A percentile compares a stretch with the other conserved stretches of the same genome.
phyloP scores from a whole-genome alignment of 2,797 vertebrate species.

The Coreius guichenoti region DNA sequence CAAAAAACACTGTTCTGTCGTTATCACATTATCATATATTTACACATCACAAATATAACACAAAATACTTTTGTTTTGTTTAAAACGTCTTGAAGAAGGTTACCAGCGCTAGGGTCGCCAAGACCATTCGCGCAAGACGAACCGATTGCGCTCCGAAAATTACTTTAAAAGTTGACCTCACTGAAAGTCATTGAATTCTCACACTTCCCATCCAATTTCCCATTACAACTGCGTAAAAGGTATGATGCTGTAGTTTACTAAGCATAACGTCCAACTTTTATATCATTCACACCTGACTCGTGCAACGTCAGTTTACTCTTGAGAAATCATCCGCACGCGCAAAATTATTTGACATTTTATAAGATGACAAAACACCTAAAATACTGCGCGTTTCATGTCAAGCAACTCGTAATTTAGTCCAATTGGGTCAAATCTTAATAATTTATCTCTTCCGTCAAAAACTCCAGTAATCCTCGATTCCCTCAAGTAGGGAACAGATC shows the following conservation, averaged over 20 bases:
- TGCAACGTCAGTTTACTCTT: slow-evolving; percentile 4
- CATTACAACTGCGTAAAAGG: neutral
- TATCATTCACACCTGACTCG: neutral
- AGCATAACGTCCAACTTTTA: neutral
- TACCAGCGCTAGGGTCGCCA: neutral
- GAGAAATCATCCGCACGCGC: neutral
- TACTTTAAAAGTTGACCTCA: neutral
- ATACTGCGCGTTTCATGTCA: neutral
- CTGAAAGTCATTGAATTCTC: neutral
- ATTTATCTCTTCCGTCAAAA: neutral
- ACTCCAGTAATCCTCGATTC: slow-evolving; percentile 20
- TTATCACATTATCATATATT: neutral
- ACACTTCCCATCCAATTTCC: neutral
- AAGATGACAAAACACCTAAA: neutral
- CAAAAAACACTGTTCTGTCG: neutral
- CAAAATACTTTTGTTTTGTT: neutral
- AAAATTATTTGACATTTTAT: neutral
- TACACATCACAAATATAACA: neutral
- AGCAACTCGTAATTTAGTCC: neutral
- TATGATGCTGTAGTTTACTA: neutral
- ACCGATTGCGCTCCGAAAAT: neutral
- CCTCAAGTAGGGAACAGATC: slow-evolving; percentile 64
- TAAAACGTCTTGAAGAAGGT: neutral
- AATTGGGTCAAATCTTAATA: slow-evolving; percentile 16
- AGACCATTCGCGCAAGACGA: neutral